Evolutionary conservation across 1,140 invertebrate genomes (phyloP), one percentile per base, ranked within the genome.

Genomic region (Rhopalosiphum maidis): DNA sequence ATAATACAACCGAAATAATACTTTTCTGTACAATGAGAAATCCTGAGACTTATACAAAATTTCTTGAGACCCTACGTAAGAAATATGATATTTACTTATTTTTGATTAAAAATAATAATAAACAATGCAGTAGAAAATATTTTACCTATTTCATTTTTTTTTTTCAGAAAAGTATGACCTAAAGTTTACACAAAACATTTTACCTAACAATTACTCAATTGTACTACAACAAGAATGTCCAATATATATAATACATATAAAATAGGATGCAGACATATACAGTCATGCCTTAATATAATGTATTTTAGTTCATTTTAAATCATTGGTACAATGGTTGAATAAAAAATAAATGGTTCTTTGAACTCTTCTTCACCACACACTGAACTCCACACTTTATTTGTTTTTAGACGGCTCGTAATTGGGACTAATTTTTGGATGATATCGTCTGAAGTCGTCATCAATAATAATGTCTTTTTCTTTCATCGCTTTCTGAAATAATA

Each of bases 1-100:
- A 89, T 22, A 88, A 41, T n/a, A 51, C 93, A 85, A 85, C 85
- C 23, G 77, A 88, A 88, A 41, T 88, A 46, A 30, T 93, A 41
- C 77, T 94, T 18, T 91, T 91, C 82, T 94, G 94, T 54, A 94
- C 94, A 88, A n/a, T 87, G 46, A 93, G 94, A 48, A 94, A 94
- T 89, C 68, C 54, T 8, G 41, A 83, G 3, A 94, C 94, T 48
- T 88, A 82, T 77, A 51, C 43, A 46, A 37, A 54, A 23, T 94
- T 94, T 21, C 83, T 86, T 30, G 41, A 85, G 23, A 93, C 46
- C 5, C 48, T 93, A 35, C 9, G 91, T 93, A 85, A 93, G 91
- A 30, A 90, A n/a, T 88, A 15, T 35, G 21, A n/a, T 48, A 88
- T 35, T 43, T 85, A 85, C 37, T 23, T 43, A 11, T 85, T 43